A percentile compares a stretch with the other conserved stretches of the same genome.
These are phyloP conservation scores for Pheosia tremula DNA, from an alignment of 2,888 invertebrate species.

Conservation along the genomic window DNA sequence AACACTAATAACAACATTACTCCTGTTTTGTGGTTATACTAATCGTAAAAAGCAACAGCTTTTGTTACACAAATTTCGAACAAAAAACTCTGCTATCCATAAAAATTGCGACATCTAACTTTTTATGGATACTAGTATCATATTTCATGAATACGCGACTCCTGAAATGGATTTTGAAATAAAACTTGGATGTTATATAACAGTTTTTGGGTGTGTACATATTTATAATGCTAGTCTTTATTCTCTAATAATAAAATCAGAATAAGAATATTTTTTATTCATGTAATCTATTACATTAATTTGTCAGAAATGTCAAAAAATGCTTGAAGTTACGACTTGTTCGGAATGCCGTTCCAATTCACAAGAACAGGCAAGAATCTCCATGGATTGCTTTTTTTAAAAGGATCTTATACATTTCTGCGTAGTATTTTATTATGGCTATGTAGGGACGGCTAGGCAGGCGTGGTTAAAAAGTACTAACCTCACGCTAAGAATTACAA, in stretches of 20 bases:
- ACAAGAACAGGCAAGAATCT: too few relatives aligned
- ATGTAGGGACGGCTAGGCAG: too few relatives aligned
- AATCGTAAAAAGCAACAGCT: conserved; percentile 41
- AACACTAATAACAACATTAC: conserved; percentile 41
- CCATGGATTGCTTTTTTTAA: too few relatives aligned
- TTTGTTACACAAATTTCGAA: conserved; percentile 33
- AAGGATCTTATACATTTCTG: too few relatives aligned
- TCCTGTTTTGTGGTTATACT: conserved; percentile 37
- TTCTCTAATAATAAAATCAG: not conserved
- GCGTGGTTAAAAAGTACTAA: too few relatives aligned
- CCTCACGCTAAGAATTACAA: too few relatives aligned
- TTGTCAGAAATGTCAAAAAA: too few relatives aligned
- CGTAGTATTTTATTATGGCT: too few relatives aligned
- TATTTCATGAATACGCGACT: conserved; percentile 32
- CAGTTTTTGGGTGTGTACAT: not conserved
- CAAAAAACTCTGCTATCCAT: conserved; percentile 30
- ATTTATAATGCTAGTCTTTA: not conserved
- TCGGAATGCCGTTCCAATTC: too few relatives aligned
- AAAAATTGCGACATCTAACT: conserved; percentile 38
- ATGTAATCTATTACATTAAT: too few relatives aligned
- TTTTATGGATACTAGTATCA: conserved; percentile 42
- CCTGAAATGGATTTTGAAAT: conserved; percentile 15
- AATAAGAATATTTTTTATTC: too few relatives aligned
- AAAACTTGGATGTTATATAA: not conserved
- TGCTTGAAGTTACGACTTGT: too few relatives aligned